These are phyloP conservation scores for Phenganax subtilis DNA, from an alignment of 92 coral and sea anemone species.

Conservation along the genomic window DNA sequence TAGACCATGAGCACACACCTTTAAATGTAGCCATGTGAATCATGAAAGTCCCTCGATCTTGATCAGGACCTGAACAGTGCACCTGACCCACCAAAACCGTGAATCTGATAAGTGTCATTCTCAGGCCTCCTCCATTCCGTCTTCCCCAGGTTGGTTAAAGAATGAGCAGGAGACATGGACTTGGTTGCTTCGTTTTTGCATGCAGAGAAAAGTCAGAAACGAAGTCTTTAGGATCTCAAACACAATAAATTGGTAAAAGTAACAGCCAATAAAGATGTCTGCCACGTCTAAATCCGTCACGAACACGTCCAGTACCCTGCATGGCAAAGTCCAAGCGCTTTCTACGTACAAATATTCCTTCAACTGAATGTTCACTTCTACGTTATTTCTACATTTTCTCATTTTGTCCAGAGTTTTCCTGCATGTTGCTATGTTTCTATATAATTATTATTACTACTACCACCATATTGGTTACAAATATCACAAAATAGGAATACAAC, in stretches of 20 bases:
- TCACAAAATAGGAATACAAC: no score
- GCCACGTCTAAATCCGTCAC: not conserved
- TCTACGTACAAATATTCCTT: not conserved
- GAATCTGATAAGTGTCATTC: not conserved
- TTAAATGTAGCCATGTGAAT: conserved; percentile 32
- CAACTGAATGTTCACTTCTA: not conserved
- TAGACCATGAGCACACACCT: conserved; percentile 28
- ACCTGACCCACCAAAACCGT: conserved; percentile 28
- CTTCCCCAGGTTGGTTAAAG: conserved; percentile 21
- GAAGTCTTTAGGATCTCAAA: not conserved
- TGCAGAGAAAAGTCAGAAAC: conserved; percentile 18
- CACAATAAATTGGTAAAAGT: not conserved
- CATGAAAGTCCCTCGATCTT: not conserved
- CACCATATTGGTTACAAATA: no score
- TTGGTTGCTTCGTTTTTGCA: conserved; percentile 16
- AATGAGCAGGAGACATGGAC: conserved; percentile 16
- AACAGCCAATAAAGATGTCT: not conserved
- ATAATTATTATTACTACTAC: no score
- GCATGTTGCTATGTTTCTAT: no score
- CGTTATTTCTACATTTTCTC: not conserved
- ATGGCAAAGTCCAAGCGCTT: not conserved
- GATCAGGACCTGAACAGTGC: not conserved
- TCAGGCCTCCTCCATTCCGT: conserved; percentile 1
- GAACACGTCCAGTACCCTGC: not conserved
- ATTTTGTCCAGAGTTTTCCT: no score